Evolutionary conservation across 2,888 invertebrate species (phyloP).

Genomic region (Hoplodrina ambigua): DNA sequence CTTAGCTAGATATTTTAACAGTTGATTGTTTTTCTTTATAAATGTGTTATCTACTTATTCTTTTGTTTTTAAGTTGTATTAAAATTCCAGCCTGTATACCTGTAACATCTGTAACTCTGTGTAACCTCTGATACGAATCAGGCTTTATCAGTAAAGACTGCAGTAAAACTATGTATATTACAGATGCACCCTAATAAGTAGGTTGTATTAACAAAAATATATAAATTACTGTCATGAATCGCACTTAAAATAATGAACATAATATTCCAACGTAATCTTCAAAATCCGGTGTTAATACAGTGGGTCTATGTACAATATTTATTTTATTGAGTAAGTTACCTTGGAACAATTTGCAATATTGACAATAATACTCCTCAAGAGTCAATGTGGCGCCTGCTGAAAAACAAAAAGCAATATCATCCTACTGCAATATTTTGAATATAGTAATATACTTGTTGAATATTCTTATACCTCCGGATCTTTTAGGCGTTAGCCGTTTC

Average conservation of each 20-base stretch:
- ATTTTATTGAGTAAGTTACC: conserved; percentile 1
- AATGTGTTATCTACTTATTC: no score
- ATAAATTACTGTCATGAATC: neutral
- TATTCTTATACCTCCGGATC: neutral
- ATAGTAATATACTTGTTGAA: neutral
- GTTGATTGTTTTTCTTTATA: no score
- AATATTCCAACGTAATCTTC: neutral
- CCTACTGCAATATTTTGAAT: neutral
- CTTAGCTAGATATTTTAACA: no score
- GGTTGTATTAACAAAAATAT: no score
- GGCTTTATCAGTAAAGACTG: no score
- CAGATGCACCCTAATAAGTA: no score
- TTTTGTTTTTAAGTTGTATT: no score
- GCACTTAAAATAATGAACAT: neutral
- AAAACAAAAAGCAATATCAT: conserved; percentile 13
- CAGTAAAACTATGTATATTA: no score
- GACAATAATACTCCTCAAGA: neutral
- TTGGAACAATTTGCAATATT: conserved; percentile 5
- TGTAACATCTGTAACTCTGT: no score
- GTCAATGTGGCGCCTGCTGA: conserved; percentile 7
- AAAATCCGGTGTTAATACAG: neutral
- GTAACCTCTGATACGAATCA: no score
- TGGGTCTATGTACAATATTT: neutral
- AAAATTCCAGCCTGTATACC: no score
- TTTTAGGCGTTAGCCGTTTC: conserved; percentile 1